These are phyloP conservation scores for Pogonophryne albipinna DNA, from an alignment of 2,797 vertebrate genomes.

Conservation along the genomic window DNA sequence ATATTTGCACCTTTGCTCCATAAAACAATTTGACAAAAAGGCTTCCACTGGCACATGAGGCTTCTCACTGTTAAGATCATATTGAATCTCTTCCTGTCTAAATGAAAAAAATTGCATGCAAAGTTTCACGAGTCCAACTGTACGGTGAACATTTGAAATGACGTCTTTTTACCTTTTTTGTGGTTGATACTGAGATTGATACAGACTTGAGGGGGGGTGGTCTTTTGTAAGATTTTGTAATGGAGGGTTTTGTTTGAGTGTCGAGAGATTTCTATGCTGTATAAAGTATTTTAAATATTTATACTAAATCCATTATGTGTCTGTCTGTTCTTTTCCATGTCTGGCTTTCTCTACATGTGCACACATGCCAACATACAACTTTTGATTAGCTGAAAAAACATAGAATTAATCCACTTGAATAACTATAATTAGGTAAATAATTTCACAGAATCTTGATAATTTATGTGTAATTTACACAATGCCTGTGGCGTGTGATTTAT, in stretches of 20 bases:
- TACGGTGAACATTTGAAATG: slow-evolving; percentile 74
- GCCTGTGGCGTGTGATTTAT: slow-evolving; percentile 24
- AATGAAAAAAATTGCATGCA: slow-evolving; percentile 81
- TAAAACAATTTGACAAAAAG: slow-evolving; percentile 44
- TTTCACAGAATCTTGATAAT: slow-evolving; percentile 28
- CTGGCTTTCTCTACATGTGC: slow-evolving; percentile 30
- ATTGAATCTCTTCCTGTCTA: slow-evolving; percentile 67
- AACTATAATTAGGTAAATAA: slow-evolving; percentile 16
- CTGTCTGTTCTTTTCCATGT: slow-evolving; percentile 71
- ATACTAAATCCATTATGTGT: slow-evolving; percentile 77
- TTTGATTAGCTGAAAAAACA: slow-evolving; percentile 6
- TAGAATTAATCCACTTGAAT: slow-evolving; percentile 26
- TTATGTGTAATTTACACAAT: slow-evolving; percentile 27
- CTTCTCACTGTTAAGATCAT: slow-evolving; percentile 72
- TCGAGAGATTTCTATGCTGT: slow-evolving; percentile 88
- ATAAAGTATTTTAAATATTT: slow-evolving; percentile 89
- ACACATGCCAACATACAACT: not conserved
- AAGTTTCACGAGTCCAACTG: slow-evolving; percentile 68
- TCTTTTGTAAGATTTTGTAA: slow-evolving; percentile 88
- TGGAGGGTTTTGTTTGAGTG: slow-evolving; percentile 78
- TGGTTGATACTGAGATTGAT: slow-evolving; percentile 75
- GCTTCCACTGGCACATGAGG: slow-evolving; percentile 73
- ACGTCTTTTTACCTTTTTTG: slow-evolving; percentile 80
- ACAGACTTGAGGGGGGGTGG: slow-evolving; percentile 41
- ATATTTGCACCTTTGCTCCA: slow-evolving; percentile 48